Conservation (phyloP, 1,140 invertebrate species). For the Drosophila littoralis region DNA sequence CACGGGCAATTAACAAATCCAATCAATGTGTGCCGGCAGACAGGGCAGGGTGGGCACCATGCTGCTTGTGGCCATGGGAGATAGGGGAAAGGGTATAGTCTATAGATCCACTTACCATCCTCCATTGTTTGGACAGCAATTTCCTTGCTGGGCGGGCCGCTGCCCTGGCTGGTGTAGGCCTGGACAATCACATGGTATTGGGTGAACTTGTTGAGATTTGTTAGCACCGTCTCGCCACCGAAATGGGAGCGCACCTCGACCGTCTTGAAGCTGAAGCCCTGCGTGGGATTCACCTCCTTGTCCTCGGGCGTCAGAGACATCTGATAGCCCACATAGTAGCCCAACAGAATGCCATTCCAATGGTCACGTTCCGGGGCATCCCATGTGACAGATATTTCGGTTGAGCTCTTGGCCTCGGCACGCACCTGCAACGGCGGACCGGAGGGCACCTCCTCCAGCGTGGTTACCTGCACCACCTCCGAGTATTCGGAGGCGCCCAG, state of each 20-base stretch:
- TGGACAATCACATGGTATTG: slow-evolving; percentile 96
- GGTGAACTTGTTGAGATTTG: slow-evolving; percentile 92
- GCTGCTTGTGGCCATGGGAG: background rate
- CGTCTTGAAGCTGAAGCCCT: slow-evolving; percentile 89
- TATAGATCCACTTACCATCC: slow-evolving; percentile 88
- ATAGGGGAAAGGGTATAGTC: background rate
- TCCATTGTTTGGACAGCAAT: slow-evolving; percentile 92
- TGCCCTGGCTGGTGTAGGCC: slow-evolving; percentile 95
- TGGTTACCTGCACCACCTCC: slow-evolving; percentile 91
- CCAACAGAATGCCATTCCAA: slow-evolving; percentile 96
- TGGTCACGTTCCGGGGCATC: slow-evolving; percentile 93
- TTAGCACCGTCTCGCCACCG: slow-evolving; percentile 87
- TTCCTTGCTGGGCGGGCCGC: slow-evolving; percentile 93
- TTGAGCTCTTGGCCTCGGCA: slow-evolving; percentile 94
- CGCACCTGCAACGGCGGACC: slow-evolving; percentile 93
- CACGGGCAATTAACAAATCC: slow-evolving; percentile 80
- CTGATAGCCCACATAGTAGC: slow-evolving; percentile 97
- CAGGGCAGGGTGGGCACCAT: background rate
- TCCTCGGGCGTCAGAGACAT: slow-evolving; percentile 85
- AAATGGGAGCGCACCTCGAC: slow-evolving; percentile 89
- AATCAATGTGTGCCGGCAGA: slow-evolving; percentile 65
- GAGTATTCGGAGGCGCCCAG: slow-evolving; percentile 94
- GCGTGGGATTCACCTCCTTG: slow-evolving; percentile 80
- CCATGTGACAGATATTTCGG: slow-evolving; percentile 95
- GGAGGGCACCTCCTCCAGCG: slow-evolving; percentile 94